Evolutionary conservation across 2,797 vertebrate genomes (phyloP).

Genomic region (Spizella passerina): DNA sequence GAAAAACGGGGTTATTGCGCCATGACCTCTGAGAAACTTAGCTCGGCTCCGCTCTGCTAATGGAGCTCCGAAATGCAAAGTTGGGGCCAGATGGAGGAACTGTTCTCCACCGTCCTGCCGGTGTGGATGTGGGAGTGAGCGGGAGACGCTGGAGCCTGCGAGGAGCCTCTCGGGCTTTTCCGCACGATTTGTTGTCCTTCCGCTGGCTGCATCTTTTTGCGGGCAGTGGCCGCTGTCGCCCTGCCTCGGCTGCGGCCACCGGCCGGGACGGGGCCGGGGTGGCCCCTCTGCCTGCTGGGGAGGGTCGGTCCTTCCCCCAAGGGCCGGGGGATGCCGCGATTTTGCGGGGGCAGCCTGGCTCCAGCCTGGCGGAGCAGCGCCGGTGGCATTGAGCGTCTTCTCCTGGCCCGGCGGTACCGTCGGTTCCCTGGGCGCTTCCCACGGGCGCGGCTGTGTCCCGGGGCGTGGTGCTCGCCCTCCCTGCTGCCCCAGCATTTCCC

Average conservation of each 20-base stretch:
- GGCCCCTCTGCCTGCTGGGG: neutral
- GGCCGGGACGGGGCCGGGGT: neutral
- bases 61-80: conserved; percentile 5
- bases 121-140: neutral
- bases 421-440: neutral
- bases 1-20: neutral
- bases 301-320: neutral
- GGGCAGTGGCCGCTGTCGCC: neutral
- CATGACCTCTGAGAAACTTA: conserved; percentile 42
- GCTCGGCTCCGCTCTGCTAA: neutral
- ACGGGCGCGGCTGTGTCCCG: neutral
- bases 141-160: neutral
- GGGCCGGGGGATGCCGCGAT: neutral
- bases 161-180: neutral
- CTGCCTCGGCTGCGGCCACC: neutral
- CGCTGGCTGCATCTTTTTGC: neutral
- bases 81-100: neutral
- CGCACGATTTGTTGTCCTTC: neutral
- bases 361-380: neutral
- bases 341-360: neutral
- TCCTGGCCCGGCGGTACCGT: neutral
- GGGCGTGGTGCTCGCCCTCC: neutral
- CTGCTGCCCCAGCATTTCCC: no score
- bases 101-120: neutral
- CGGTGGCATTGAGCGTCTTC: neutral